Percentiles rank a stretch among this genome's conserved stretches.
Evolutionary conservation across 2,113 vertebrate genomes (phyloP).

Genomic region (Cnemophilus loriae): DNA sequence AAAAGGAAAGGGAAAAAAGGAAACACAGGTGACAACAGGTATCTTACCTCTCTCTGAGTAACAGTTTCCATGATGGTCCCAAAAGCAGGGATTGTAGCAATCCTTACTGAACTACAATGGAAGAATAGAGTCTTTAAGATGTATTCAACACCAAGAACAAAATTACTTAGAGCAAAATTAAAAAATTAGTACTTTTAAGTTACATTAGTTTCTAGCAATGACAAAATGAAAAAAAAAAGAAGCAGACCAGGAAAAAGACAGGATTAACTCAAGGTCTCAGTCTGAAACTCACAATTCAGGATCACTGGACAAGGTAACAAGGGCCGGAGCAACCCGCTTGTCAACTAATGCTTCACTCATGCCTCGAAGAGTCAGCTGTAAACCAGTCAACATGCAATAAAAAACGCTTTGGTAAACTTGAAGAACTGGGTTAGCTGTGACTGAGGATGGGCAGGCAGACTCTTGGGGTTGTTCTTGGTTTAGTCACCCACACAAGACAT

Average conservation of each 20-base stretch:
- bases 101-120: conserved; percentile 90
- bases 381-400: conserved; percentile 94
- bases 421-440: conserved; percentile 76
- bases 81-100: conserved; percentile 97
- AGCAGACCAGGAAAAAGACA: conserved; percentile 72
- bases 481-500: conserved; percentile 66
- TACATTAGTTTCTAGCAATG: conserved; percentile 70
- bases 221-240: conserved; percentile 28
- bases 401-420: conserved; percentile 82
- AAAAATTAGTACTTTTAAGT: conserved; percentile 56
- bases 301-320: conserved; percentile 99
- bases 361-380: conserved; percentile 98
- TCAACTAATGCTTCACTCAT: conserved; percentile 99
- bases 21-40: not conserved
- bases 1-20: too few relatives aligned
- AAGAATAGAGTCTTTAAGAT: conserved; percentile 37
- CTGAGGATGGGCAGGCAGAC: conserved; percentile 78
- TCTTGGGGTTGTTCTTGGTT: conserved; percentile 68
- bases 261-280: conserved; percentile 77
- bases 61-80: conserved; percentile 99
- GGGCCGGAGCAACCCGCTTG: conserved; percentile 98
- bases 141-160: not conserved
- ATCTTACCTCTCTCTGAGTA: conserved; percentile 93
- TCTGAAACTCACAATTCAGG: conserved; percentile 99
- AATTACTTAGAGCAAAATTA: not conserved